Base-by-base conservation (phyloP, 1,140 invertebrate species). In the Ooceraea biroi region DNA sequence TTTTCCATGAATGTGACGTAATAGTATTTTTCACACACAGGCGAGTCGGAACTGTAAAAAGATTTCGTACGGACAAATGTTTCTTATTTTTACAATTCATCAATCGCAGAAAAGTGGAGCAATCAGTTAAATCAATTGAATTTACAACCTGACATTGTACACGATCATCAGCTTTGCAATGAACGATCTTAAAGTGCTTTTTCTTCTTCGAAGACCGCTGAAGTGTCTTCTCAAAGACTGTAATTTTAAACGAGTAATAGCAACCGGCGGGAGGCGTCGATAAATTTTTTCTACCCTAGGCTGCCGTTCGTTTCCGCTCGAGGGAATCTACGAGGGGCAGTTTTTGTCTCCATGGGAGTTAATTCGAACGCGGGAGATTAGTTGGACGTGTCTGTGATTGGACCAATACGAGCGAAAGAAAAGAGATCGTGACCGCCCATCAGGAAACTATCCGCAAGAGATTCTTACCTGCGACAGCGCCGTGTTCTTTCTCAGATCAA, bases 291-390 rank as follows among this genome's bases (percentile, higher is more conserved):
- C 17, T 58, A 30, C 11, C n/a, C 10, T 25, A 68, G 77, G 69
- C 82, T 74, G 65, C 84, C 73, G 84, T 90, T 90, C 66, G 77
- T 83, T 88, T 90, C 74, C 60, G 68, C 69, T 72, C 71, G 84
- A 88, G 72, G 68, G 74, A 60, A 63, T 80, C 72, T 60, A 66
- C 73, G 66, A 78, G 83, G 73, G 73, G 25, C 52, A 78, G 86
- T 90, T 90, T 90, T 90, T 90, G 88, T 88, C 72, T 84, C 65
- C 27, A 48, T 30, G 66, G 41, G 27, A 84, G 76, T 65, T 76
- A 86, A 89, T 83, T 82, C 73, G 69, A 85, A 85, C 65, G 36
- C 7, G 82, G 11, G 10, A 58, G 52, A 74, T 72, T 83, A 87
- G 86, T 83, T 69, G 77, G 76, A 57, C 60, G 65, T 19, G 44